phyloP scores from a whole-genome alignment of 1,140 invertebrate genomes.

The Thaumatotibia leucotreta region DNA sequence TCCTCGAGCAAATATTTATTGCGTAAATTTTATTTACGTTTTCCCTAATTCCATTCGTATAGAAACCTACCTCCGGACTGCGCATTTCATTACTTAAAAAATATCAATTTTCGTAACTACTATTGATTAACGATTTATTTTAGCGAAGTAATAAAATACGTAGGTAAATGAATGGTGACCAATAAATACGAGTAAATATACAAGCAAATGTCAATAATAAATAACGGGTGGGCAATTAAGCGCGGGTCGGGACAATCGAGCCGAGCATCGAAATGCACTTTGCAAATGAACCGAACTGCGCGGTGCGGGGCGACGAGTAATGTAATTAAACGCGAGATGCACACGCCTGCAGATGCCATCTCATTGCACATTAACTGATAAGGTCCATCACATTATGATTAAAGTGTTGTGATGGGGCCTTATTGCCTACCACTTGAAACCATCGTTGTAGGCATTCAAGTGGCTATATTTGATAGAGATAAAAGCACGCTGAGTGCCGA shows the following conservation, averaged over 20 bases:
- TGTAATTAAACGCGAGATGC: conserved; percentile 68
- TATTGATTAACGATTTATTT: conserved; percentile 21
- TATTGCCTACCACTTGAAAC: background rate
- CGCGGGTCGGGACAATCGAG: conserved; percentile 60
- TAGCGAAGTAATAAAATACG: conserved; percentile 21
- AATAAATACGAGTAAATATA: conserved; percentile 41
- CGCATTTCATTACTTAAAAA: conserved; percentile 15
- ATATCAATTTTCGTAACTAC: background rate
- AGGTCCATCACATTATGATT: conserved; percentile 7
- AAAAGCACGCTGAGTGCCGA: background rate
- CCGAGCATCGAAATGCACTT: conserved; percentile 74
- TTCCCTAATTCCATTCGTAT: conserved; percentile 23
- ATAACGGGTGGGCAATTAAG: conserved; percentile 70
- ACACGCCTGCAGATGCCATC: conserved; percentile 51
- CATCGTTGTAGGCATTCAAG: background rate
- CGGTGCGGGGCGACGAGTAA: conserved; percentile 35
- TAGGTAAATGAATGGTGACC: conserved; percentile 38
- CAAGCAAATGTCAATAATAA: conserved; percentile 62
- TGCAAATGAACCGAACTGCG: conserved; percentile 68
- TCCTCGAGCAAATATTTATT: conserved; percentile 38
- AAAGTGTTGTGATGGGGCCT: background rate
- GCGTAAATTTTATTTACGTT: conserved; percentile 1
- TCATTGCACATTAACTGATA: conserved; percentile 20
- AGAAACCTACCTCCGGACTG: background rate
- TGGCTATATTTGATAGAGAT: background rate